Base-by-base conservation (phyloP, 2,888 invertebrate genomes). In the Acrobasis suavella region DNA sequence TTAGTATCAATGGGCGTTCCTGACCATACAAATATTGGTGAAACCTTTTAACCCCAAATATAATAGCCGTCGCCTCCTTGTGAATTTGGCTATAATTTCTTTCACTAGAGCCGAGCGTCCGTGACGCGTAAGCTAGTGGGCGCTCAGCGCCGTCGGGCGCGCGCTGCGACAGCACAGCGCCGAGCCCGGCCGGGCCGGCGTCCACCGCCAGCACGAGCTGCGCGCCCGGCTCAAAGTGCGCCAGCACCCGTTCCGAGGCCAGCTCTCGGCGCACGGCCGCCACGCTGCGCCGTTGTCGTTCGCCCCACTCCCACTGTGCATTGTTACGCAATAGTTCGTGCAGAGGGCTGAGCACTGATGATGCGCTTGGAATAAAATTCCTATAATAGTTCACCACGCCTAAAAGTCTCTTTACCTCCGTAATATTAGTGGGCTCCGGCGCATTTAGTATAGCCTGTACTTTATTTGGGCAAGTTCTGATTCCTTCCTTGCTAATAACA, bases 321-420 rank as follows among this genome's bases (percentile, higher is more conserved):
- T 16, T 16, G 17, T n/a, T 37, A 32, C 52, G 52, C 17, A 52
- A 32, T 52, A 52, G 52, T n/a, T n/a, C n/a, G n/a, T 74, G 68
- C 0, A 75, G 62, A 0, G 76, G 71, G 15, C 51, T 63, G 16
- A 75, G 50, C 7, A 69, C 10, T 0, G 67, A 16, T 0, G 73
- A 71, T 3, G 71, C 71, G 39, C 69, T 67, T 0, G 72, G 74
- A 42, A 74, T 67, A 64, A 73, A 74, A 65, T 69, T 70, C 15
- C 72, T 64, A 59, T 75, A 74, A 62, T 74, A 75, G 66, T 73
- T 75, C 2, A 72, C 64, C 0, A 76, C 32, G 0, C 75, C 75
- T 55, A 74, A 58, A 64, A 74, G 75, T 17, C 69, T 58, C 60
- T 75, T 69, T 3, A 22, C 22, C 22, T 22, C 22, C 22, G 22